Percentiles rank a stretch among this genome's conserved stretches.
These are phyloP conservation scores for Agriotes lineatus DNA, from an alignment of 2,888 invertebrate genomes.

Conservation along the genomic window DNA sequence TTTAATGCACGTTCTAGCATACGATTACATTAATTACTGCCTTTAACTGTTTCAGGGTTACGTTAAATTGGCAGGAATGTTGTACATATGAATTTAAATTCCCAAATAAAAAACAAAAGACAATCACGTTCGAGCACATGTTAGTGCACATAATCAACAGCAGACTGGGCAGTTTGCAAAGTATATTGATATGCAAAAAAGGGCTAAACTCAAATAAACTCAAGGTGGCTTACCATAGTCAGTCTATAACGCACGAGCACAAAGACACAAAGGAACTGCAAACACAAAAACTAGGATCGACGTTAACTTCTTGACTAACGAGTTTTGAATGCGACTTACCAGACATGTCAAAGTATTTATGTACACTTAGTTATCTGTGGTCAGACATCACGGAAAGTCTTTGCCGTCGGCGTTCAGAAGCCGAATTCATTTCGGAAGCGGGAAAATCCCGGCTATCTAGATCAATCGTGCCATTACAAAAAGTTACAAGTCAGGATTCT, in stretches of 20 bases:
- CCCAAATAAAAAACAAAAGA: too few relatives aligned
- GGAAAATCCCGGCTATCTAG: slow-evolving; percentile 27
- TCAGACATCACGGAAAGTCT: slow-evolving; percentile 16
- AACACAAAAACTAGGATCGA: slow-evolving; percentile 1
- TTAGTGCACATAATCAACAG: too few relatives aligned
- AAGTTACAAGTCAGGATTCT: not conserved
- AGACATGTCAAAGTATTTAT: slow-evolving; percentile 24
- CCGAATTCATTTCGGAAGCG: slow-evolving; percentile 25
- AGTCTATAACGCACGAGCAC: not conserved
- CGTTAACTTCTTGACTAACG: slow-evolving; percentile 11
- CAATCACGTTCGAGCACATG: too few relatives aligned
- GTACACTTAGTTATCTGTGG: slow-evolving; percentile 5
- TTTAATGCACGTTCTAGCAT: too few relatives aligned
- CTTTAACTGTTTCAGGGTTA: too few relatives aligned
- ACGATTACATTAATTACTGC: too few relatives aligned
- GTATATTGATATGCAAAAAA: too few relatives aligned
- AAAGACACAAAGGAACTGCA: not conserved
- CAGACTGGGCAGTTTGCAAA: too few relatives aligned
- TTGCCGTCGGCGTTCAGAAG: slow-evolving; percentile 18
- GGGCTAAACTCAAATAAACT: too few relatives aligned
- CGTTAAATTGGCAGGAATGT: too few relatives aligned
- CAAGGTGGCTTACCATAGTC: slow-evolving; percentile 2
- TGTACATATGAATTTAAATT: too few relatives aligned
- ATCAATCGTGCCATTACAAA: slow-evolving; percentile 7
- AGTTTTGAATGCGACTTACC: slow-evolving; percentile 18